phyloP scores from a whole-genome alignment of 2,888 invertebrate species.

The Acrobeloides nanus region DNA sequence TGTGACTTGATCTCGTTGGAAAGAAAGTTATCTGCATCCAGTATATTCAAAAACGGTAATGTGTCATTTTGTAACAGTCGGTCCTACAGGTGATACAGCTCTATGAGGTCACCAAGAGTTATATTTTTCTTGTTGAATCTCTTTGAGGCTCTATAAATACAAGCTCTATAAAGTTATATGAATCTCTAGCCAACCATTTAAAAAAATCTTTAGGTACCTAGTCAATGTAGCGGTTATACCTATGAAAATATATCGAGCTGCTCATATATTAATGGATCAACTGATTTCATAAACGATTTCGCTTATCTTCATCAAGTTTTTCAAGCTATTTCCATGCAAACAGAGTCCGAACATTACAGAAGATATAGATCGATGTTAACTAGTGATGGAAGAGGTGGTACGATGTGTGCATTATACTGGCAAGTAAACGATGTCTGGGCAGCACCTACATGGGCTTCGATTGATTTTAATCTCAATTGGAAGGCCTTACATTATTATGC shows the following conservation, averaged over 20 bases:
- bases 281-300: conserved; percentile 28
- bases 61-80: no score
- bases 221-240: conserved; percentile 12
- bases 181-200: no score
- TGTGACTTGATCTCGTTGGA: no score
- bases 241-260: conserved; percentile 13
- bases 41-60: no score
- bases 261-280: conserved; percentile 12
- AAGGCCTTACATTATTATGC: conserved; percentile 85
- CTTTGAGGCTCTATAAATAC: no score
- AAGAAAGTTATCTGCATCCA: no score
- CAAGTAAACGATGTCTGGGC: conserved; percentile 96
- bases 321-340: conserved; percentile 71
- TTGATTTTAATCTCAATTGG: conserved; percentile 73
- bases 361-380: conserved; percentile 27
- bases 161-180: no score
- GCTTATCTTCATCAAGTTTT: conserved; percentile 44
- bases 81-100: no score
- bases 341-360: conserved; percentile 46
- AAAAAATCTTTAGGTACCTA: conserved; percentile 27
- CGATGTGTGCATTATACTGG: conserved; percentile 97
- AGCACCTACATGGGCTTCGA: conserved; percentile 88
- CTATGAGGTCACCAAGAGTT: no score
- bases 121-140: no score
- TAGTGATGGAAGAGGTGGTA: conserved; percentile 61